A percentile compares a stretch with the other conserved stretches of the same genome.
Evolutionary conservation across 2,888 invertebrate species (phyloP).

Genomic region (Alitta virens): DNA sequence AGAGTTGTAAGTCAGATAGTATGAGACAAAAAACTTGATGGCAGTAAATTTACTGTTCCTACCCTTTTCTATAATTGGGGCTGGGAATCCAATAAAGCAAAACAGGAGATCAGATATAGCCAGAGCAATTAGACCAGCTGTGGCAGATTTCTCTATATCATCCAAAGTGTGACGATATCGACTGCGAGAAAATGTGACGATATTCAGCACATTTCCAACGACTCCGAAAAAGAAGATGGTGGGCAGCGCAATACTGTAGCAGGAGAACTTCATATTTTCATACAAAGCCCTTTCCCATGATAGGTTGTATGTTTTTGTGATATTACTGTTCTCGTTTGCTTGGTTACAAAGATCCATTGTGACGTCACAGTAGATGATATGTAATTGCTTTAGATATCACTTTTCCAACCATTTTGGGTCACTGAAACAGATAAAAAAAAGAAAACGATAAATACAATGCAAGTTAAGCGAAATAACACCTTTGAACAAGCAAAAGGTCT

Average conservation of each 20-base stretch:
- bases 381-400: too few relatives aligned
- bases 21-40: constrained; percentile 2
- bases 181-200: constrained; percentile 9
- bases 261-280: neutral
- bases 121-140: constrained; percentile 23
- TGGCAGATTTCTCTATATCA: constrained; percentile 23
- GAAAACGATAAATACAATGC: too few relatives aligned
- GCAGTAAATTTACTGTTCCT: neutral
- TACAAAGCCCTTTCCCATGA: neutral
- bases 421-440: too few relatives aligned
- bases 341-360: too few relatives aligned
- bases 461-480: too few relatives aligned
- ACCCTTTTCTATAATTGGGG: neutral
- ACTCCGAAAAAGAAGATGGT: constrained; percentile 10
- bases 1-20: constrained; percentile 9
- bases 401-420: too few relatives aligned
- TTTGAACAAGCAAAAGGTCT: too few relatives aligned
- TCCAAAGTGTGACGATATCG: constrained; percentile 9
- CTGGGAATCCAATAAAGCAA: constrained; percentile 20
- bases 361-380: too few relatives aligned
- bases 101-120: constrained; percentile 25
- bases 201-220: constrained; percentile 11
- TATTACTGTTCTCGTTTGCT: too few relatives aligned
- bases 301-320: neutral
- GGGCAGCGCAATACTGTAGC: constrained; percentile 3